Percentiles rank a stretch among this genome's conserved stretches.
Conservation (phyloP, 1,140 invertebrate species). For the Drosophila athabasca region DNA sequence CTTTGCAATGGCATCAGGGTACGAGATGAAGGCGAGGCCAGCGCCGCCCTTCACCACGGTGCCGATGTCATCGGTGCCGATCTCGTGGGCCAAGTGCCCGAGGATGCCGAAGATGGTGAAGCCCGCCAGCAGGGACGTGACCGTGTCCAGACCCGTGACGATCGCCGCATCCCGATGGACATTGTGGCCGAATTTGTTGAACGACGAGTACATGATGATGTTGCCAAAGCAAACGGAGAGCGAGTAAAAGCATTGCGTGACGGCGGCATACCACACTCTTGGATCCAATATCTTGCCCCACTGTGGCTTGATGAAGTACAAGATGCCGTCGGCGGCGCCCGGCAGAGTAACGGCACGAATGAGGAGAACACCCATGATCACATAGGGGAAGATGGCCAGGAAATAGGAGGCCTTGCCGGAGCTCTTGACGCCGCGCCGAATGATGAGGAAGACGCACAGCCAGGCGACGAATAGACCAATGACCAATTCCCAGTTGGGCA, state of each 20-base stretch:
- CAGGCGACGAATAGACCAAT: constrained; percentile 91
- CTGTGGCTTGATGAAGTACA: constrained; percentile 90
- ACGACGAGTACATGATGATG: constrained; percentile 92
- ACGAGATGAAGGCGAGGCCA: constrained; percentile 93
- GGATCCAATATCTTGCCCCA: constrained; percentile 89
- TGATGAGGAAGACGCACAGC: constrained; percentile 90
- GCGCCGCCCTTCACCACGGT: constrained; percentile 87
- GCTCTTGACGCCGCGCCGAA: constrained; percentile 90
- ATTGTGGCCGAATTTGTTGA: constrained; percentile 92
- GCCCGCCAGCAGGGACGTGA: constrained; percentile 93
- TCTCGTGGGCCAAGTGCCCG: constrained; percentile 89
- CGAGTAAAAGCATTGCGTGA: constrained; percentile 94
- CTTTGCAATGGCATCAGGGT: constrained; percentile 94
- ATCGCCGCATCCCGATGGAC: constrained; percentile 92
- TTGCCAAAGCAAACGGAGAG: constrained; percentile 92
- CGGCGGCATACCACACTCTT: constrained; percentile 92
- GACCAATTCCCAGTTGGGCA: constrained; percentile 90
- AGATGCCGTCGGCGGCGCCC: constrained; percentile 90
- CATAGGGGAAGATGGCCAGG: constrained; percentile 93
- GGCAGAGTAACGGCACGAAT: constrained; percentile 89
- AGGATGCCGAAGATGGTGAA: constrained; percentile 94
- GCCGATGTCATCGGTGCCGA: constrained; percentile 85
- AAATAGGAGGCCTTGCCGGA: constrained; percentile 93
- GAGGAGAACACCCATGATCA: constrained; percentile 91
- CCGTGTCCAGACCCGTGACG: constrained; percentile 90